Evolutionary conservation across 1,140 invertebrate genomes (phyloP).

Genomic region (Papilio helenus): DNA sequence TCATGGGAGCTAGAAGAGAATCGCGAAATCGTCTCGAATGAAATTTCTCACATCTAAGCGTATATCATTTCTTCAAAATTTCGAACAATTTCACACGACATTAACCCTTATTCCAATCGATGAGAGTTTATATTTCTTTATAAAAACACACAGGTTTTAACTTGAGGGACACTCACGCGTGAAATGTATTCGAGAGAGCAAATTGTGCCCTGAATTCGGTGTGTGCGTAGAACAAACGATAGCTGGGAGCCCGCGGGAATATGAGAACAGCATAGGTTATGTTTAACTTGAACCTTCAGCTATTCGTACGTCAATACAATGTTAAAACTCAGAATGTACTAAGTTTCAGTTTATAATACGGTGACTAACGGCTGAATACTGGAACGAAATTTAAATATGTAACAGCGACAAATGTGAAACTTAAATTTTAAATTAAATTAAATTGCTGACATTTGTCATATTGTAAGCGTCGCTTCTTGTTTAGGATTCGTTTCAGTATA

Average conservation of each 20-base stretch:
- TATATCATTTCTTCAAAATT: constrained; percentile 57
- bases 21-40: constrained; percentile 76
- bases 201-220: constrained; percentile 74
- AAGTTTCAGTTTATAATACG: no score
- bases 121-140: constrained; percentile 45
- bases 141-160: constrained; percentile 36
- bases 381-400: no score
- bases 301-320: neutral
- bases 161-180: constrained; percentile 59
- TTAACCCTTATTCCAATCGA: constrained; percentile 33
- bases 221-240: constrained; percentile 47
- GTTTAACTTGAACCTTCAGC: neutral
- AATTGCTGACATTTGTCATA: no score
- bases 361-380: no score
- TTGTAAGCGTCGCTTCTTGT: no score
- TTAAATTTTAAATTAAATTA: no score
- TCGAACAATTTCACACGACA: constrained; percentile 39
- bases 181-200: constrained; percentile 73
- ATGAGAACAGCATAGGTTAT: neutral
- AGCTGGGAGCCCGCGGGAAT: constrained; percentile 25
- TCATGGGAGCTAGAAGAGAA: constrained; percentile 61
- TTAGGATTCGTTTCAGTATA: no score
- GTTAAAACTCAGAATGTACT: neutral
- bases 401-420: no score
- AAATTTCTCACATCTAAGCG: constrained; percentile 71